phyloP scores from a whole-genome alignment of 2,113 vertebrate genomes.

The Monarcha castaneiventris region DNA sequence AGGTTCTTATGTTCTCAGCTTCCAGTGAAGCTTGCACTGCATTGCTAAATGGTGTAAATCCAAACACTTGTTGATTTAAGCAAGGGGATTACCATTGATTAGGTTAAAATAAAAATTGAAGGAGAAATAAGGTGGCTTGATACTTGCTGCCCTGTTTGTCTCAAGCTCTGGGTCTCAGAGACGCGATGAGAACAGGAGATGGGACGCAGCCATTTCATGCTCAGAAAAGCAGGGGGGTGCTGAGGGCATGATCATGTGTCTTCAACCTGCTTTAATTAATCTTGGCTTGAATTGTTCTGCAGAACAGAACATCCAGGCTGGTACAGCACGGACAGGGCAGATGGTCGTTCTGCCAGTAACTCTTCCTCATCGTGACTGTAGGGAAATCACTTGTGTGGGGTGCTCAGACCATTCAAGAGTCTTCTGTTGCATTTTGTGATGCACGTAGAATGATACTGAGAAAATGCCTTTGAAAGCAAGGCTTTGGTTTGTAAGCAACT shows the following conservation, averaged over 20 bases:
- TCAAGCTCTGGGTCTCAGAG: not conserved
- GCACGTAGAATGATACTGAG: not conserved
- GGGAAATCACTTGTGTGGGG: not conserved
- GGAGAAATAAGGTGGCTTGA: not conserved
- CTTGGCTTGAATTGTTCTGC: not conserved
- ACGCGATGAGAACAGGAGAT: not conserved
- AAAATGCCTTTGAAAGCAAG: not conserved
- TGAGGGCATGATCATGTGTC: not conserved
- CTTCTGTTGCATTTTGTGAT: not conserved
- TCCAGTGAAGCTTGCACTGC: not conserved
- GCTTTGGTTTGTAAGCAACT: not conserved
- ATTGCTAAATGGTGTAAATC: not conserved
- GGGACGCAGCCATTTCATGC: accelerated
- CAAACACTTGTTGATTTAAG: not conserved
- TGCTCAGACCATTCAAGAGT: not conserved
- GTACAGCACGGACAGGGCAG: not conserved
- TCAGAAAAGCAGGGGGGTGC: not conserved
- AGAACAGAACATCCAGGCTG: not conserved
- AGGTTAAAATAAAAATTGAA: not conserved
- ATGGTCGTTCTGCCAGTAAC: not conserved
- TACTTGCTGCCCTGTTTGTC: not conserved
- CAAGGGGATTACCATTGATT: not conserved
- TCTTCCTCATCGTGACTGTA: not conserved
- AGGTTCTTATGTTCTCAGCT: too few relatives aligned
- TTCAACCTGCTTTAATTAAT: not conserved